Percentiles rank a stretch among this genome's conserved stretches.
These are phyloP conservation scores for Noctilio leporinus DNA, from an alignment of 2,113 vertebrate genomes.

Conservation along the genomic window DNA sequence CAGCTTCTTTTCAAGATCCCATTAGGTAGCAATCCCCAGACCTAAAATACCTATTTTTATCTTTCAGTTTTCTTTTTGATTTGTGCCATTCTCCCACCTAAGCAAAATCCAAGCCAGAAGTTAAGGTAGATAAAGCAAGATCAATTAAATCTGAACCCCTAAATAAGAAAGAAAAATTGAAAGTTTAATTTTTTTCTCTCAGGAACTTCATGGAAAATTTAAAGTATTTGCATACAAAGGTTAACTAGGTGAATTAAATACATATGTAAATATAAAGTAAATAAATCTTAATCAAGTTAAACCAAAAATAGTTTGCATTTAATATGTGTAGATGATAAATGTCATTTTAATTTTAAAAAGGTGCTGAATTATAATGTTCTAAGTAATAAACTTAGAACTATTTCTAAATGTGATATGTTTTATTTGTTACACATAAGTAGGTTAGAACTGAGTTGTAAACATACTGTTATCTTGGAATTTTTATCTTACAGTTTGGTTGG, in stretches of 20 bases:
- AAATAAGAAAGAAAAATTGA: background rate
- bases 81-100: background rate
- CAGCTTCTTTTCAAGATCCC: background rate
- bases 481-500: background rate
- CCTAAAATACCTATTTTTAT: background rate
- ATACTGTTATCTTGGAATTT: background rate
- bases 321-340: background rate
- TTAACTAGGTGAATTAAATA: background rate
- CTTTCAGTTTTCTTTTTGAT: background rate
- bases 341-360: constrained; percentile 16
- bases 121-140: background rate
- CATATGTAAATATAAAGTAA: background rate
- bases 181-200: background rate
- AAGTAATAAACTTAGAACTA: background rate
- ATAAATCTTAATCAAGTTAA: background rate
- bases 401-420: background rate
- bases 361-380: background rate
- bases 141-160: background rate
- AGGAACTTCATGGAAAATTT: background rate
- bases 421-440: background rate
- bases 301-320: background rate
- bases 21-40: background rate
- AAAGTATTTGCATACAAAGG: background rate
- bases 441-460: background rate
- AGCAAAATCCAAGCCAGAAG: background rate